phyloP scores from a whole-genome alignment of 2,888 invertebrate species.

The Listrodromus nycthemerus region DNA sequence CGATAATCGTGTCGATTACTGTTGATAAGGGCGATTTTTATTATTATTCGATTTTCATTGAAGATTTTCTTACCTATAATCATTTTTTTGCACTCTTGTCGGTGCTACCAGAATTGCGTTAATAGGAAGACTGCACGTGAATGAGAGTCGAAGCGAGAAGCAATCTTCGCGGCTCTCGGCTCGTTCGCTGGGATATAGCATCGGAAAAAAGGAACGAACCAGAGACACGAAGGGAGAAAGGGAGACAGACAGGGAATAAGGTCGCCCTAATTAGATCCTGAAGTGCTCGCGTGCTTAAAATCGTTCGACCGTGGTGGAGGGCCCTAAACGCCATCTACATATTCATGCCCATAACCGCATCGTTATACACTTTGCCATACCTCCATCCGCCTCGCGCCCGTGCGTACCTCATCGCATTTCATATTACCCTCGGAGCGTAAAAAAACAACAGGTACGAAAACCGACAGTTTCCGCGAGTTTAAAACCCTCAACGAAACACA shows the following conservation, averaged over 20 bases:
- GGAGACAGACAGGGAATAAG: constrained; percentile 50
- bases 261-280: constrained; percentile 68
- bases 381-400: constrained; percentile 8
- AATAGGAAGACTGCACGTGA: constrained; percentile 42
- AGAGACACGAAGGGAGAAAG: constrained; percentile 28
- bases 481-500: not conserved
- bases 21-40: not conserved
- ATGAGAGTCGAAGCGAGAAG: constrained; percentile 44
- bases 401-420: constrained; percentile 28
- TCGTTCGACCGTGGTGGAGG: constrained; percentile 66
- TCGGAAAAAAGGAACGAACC: constrained; percentile 43
- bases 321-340: constrained; percentile 78
- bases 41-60: not conserved
- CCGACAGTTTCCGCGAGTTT: not conserved
- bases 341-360: constrained; percentile 77
- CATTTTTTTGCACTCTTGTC: constrained; percentile 29
- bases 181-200: constrained; percentile 25
- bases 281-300: constrained; percentile 67
- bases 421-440: constrained; percentile 14
- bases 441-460: not conserved
- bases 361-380: constrained; percentile 60
- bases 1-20: not conserved
- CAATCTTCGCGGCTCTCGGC: constrained; percentile 42
- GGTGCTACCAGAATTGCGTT: constrained; percentile 24
- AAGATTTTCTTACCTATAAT: not conserved